phyloP scores from a whole-genome alignment of 2,888 invertebrate species.

The Nipponacmea schrenckii region DNA sequence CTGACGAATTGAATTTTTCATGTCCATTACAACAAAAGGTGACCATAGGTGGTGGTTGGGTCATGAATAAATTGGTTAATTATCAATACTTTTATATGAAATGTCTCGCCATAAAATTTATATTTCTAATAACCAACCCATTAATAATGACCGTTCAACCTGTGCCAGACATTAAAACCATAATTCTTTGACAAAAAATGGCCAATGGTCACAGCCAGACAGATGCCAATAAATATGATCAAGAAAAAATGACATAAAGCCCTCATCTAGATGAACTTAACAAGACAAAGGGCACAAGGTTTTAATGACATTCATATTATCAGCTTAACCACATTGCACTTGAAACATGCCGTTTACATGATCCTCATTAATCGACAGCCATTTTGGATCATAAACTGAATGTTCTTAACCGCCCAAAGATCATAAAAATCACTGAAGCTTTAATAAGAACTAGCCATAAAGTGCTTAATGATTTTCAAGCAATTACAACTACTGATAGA shows the following conservation, averaged over 20 bases:
- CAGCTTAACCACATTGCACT: background rate
- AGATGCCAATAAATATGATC: background rate
- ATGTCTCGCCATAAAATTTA: too few species aligned
- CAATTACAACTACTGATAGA: conserved; percentile 6
- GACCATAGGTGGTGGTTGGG: too few species aligned
- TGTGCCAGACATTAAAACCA: too few species aligned
- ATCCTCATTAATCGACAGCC: background rate
- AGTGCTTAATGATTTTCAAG: conserved; percentile 3
- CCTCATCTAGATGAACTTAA: too few species aligned
- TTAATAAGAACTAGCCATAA: background rate
- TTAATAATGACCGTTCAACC: too few species aligned
- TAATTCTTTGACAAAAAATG: too few species aligned
- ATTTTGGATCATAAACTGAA: background rate
- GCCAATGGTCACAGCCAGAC: background rate
- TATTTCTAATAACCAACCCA: too few species aligned
- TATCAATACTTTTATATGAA: too few species aligned
- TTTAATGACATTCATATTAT: background rate
- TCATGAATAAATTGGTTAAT: too few species aligned
- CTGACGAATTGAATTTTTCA: too few species aligned
- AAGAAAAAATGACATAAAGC: background rate
- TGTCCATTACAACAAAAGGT: too few species aligned
- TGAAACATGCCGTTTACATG: background rate
- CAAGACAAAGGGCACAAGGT: background rate
- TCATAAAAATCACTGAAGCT: conserved; percentile 1
- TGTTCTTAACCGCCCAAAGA: background rate